Evolutionary conservation across 2,888 invertebrate species (phyloP).

Genomic region (Dorcus hopei): DNA sequence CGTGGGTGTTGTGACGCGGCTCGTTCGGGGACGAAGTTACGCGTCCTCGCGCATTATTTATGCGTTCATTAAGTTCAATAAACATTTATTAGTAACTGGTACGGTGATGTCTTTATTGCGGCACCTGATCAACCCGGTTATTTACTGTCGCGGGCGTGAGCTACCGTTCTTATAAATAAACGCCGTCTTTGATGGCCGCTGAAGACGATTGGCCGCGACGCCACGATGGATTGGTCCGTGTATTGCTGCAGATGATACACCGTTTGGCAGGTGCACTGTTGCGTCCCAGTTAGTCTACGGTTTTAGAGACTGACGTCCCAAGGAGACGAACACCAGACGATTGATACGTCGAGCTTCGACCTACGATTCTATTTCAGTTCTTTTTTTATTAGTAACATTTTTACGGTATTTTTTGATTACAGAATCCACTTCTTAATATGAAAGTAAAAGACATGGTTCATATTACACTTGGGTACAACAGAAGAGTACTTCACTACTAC

Average conservation of each 20-base stretch:
- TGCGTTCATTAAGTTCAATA: constrained; percentile 15
- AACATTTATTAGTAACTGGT: constrained; percentile 18
- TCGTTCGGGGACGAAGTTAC: background rate
- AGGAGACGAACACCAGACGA: no score
- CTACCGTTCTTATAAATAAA: constrained; percentile 27
- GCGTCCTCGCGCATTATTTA: background rate
- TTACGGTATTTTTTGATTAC: no score
- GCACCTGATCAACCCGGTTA: constrained; percentile 25
- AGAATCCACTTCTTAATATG: no score
- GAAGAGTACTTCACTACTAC: no score
- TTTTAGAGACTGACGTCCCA: constrained; percentile 5
- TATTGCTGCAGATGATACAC: constrained; percentile 11
- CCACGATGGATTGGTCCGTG: constrained; percentile 21
- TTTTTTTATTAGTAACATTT: no score
- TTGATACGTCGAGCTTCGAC: no score
- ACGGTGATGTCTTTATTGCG: constrained; percentile 25
- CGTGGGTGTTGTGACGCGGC: no score
- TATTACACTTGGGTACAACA: no score
- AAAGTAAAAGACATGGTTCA: no score
- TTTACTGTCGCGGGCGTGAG: constrained; percentile 19
- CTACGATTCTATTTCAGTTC: no score
- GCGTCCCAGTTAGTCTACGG: constrained; percentile 11
- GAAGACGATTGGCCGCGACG: constrained; percentile 29
- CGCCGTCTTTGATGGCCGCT: constrained; percentile 29
- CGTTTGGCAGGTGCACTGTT: constrained; percentile 28